These are phyloP conservation scores for Uloborus plumipes DNA, from an alignment of 2,888 invertebrate genomes.

Conservation along the genomic window DNA sequence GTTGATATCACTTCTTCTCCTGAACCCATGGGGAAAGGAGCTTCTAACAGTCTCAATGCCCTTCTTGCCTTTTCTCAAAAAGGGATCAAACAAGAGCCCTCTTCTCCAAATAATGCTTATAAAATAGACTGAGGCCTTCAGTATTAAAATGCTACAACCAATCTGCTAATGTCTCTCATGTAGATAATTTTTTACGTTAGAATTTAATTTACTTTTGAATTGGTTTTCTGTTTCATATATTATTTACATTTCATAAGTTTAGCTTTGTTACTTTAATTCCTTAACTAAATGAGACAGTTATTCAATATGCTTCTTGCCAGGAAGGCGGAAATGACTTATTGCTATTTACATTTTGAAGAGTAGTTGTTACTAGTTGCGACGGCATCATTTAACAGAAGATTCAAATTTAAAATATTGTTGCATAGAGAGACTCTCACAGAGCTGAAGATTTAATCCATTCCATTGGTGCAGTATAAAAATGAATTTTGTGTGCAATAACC, in stretches of 20 bases:
- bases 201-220: conserved; percentile 49
- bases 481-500: conserved; percentile 61
- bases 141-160: conserved; percentile 61
- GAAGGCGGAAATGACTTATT: conserved; percentile 25
- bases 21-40: conserved; percentile 58
- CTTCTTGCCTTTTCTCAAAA: conserved; percentile 64
- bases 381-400: conserved; percentile 46
- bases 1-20: conserved; percentile 60
- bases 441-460: conserved; percentile 58
- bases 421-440: conserved; percentile 50
- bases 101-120: conserved; percentile 58
- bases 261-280: conserved; percentile 51
- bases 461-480: conserved; percentile 62
- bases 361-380: conserved; percentile 49
- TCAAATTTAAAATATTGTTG: conserved; percentile 56
- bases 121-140: conserved; percentile 64
- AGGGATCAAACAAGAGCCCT: conserved; percentile 65
- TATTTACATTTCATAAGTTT: conserved; percentile 61
- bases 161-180: conserved; percentile 54
- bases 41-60: conserved; percentile 63
- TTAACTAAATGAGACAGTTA: conserved; percentile 52
- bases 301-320: conserved; percentile 34
- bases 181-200: conserved; percentile 57
- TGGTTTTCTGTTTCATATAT: conserved; percentile 33
- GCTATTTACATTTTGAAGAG: conserved; percentile 57